A percentile compares a stretch with the other conserved stretches of the same genome.
phyloP scores from a whole-genome alignment of 2,113 vertebrate genomes.

The Girardinichthys multiradiatus region DNA sequence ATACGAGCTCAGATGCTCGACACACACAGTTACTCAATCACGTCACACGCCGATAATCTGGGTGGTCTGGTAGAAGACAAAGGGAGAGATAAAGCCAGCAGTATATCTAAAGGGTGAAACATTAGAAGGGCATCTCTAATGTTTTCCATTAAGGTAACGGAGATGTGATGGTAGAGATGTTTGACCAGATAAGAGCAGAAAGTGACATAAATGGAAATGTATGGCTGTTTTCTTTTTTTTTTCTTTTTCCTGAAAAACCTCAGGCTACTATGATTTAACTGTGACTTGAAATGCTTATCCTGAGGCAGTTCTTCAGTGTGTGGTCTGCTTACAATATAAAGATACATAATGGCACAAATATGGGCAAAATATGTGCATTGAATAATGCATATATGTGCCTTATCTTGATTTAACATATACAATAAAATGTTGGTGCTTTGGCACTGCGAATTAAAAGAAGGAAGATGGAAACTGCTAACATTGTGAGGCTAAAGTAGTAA shows the following conservation, averaged over 20 bases:
- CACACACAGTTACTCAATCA: conserved; percentile 37
- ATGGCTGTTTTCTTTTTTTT: conserved; percentile 27
- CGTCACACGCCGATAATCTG: conserved; percentile 37
- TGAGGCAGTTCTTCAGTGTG: conserved; percentile 16
- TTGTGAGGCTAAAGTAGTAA: conserved; percentile 28
- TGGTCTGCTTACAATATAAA: conserved; percentile 16
- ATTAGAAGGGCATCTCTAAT: conserved; percentile 68
- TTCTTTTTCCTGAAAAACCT: conserved; percentile 32
- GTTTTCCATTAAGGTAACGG: conserved; percentile 71
- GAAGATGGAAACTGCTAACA: conserved; percentile 6
- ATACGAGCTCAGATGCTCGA: conserved; percentile 48
- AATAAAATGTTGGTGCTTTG: conserved; percentile 5
- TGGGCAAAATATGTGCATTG: background rate
- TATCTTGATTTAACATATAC: conserved; percentile 10
- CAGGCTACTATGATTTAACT: conserved; percentile 50
- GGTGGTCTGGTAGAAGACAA: conserved; percentile 46
- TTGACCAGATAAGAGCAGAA: conserved; percentile 65
- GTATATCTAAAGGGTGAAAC: conserved; percentile 59
- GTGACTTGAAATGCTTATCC: conserved; percentile 41
- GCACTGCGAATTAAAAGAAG: conserved; percentile 20
- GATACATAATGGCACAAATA: conserved; percentile 1
- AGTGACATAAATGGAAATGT: conserved; percentile 64
- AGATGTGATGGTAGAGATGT: conserved; percentile 61
- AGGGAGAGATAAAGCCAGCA: conserved; percentile 45
- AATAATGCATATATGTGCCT: background rate